Conservation (phyloP, 2,113 vertebrate genomes). For the Serilophus lunatus region DNA sequence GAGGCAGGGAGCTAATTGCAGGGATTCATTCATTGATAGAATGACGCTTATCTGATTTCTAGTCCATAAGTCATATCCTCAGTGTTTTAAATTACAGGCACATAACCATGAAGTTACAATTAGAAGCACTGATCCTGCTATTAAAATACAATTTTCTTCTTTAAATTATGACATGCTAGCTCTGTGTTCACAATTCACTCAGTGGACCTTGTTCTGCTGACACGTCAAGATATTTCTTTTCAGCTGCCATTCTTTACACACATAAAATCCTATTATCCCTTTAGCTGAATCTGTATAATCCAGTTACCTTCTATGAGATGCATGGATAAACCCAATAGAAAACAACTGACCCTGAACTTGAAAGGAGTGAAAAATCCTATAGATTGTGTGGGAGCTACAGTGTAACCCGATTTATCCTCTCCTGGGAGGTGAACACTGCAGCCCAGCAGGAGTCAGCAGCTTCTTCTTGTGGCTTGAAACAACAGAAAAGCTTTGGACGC, state of each 20-base stretch:
- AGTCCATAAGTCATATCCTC: background rate
- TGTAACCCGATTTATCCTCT: background rate
- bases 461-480: background rate
- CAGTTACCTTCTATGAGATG: constrained; percentile 19
- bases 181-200: background rate
- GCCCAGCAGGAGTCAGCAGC: background rate
- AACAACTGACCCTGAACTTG: constrained; percentile 1
- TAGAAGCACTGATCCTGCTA: constrained; percentile 3
- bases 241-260: constrained; percentile 34
- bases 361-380: constrained; percentile 28
- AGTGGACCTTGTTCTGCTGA: constrained; percentile 16
- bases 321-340: background rate
- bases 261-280: constrained; percentile 27
- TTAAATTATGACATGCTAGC: constrained; percentile 13
- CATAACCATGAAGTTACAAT: constrained; percentile 35
- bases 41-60: background rate
- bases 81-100: constrained; percentile 38
- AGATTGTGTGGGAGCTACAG: background rate
- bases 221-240: constrained; percentile 26
- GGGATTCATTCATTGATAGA: constrained; percentile 3
- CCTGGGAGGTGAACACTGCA: background rate
- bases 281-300: constrained; percentile 31
- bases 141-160: constrained; percentile 45
- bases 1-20: background rate
- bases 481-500: background rate